Evolutionary conservation across 92 coral and sea anemone genomes (phyloP).

Genomic region (Chrysogorgia sp.): DNA sequence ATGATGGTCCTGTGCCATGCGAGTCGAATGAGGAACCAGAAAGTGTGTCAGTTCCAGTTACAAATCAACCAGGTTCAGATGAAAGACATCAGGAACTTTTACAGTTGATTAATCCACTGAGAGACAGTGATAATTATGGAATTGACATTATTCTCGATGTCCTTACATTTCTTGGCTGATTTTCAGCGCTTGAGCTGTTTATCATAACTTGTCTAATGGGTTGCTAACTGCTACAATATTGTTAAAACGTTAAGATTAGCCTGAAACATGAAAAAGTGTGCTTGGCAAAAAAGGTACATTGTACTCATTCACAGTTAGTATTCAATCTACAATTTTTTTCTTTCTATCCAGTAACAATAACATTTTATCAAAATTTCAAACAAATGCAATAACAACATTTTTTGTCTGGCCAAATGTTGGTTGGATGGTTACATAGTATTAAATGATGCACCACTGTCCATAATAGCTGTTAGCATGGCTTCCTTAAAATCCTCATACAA

Average conservation of each 20-base stretch:
- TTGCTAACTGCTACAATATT: background rate
- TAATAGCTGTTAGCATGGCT: conserved; percentile 31
- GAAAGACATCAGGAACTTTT: conserved; percentile 43
- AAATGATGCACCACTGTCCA: conserved; percentile 29
- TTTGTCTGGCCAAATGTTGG: too few species aligned
- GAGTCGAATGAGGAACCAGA: conserved; percentile 42
- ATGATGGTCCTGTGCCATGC: conserved; percentile 55
- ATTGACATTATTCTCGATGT: conserved; percentile 53
- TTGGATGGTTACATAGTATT: conserved; percentile 7
- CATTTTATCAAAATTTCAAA: too few species aligned
- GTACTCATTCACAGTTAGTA: too few species aligned
- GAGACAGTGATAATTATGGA: conserved; percentile 54
- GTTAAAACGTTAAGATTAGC: background rate
- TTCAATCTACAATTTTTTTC: too few species aligned
- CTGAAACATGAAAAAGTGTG: background rate
- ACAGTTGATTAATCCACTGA: conserved; percentile 53
- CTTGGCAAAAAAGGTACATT: too few species aligned
- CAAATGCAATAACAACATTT: too few species aligned
- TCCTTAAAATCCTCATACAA: conserved; percentile 36
- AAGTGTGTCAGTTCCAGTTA: conserved; percentile 39
- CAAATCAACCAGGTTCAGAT: conserved; percentile 42
- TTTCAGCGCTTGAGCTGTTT: background rate
- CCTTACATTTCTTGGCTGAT: conserved; percentile 16
- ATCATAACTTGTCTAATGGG: conserved; percentile 7
- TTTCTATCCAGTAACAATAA: too few species aligned